These are phyloP conservation scores for Seira sanloemensis DNA, from an alignment of 2,888 invertebrate species.

Conservation along the genomic window DNA sequence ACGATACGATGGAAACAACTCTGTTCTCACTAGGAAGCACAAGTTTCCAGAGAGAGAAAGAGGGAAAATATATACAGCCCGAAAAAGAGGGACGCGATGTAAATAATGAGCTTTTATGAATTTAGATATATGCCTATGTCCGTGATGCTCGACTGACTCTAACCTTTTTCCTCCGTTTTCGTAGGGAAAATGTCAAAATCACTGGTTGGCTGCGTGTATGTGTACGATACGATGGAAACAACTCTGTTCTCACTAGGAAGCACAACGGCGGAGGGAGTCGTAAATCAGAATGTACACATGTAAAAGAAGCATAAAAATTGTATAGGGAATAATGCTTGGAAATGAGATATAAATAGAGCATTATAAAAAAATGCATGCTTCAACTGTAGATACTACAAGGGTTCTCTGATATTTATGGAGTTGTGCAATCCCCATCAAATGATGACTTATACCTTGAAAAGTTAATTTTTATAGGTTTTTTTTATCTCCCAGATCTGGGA, in stretches of 20 bases:
- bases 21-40: conserved; percentile 42
- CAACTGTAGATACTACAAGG: no score
- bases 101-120: neutral
- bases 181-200: conserved; percentile 47
- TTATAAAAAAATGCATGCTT: no score
- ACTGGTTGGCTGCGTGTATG: conserved; percentile 29
- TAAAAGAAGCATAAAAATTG: no score
- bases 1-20: neutral
- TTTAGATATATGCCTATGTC: neutral
- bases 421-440: conserved; percentile 19
- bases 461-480: conserved; percentile 21
- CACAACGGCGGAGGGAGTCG: conserved; percentile 38
- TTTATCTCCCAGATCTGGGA: neutral
- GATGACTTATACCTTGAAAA: neutral
- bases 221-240: neutral
- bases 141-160: conserved; percentile 38
- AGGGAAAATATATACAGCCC: neutral
- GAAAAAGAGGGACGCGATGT: neutral
- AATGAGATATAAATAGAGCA: neutral
- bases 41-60: conserved; percentile 16
- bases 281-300: conserved; percentile 40
- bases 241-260: conserved; percentile 38
- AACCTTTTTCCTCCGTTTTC: conserved; percentile 35
- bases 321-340: neutral
- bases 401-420: neutral